Base-by-base conservation (phyloP, 2,888 invertebrate genomes). In the Coelopa pilipes region DNA sequence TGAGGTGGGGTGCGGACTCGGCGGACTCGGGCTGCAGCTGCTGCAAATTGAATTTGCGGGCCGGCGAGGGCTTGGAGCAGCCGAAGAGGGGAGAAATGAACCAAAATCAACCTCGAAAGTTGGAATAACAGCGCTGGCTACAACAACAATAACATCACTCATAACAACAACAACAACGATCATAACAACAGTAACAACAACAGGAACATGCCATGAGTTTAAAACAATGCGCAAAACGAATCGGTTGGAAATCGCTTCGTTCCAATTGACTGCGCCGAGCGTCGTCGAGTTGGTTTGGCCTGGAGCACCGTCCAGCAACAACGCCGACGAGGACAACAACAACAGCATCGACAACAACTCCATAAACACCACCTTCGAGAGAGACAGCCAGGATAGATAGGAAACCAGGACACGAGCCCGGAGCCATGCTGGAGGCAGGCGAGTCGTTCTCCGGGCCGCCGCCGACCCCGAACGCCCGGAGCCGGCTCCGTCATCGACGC, bases 191-290 rank as follows among this genome's bases (percentile, higher is more conserved):
- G 1, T 17, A n/a, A 34, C 13, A 49, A 80, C 79, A 79, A 78
- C 80, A 15, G n/a, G n/a, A n/a, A 46, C 46, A 46, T 1, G 15
- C 17, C 0, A 34, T 59, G 11, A 13, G 11, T 15, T 67, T 13
- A 59, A 53, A 34, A 59, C 59, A 45, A 49, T 60, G 55, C 69
- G 55, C 55, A 69, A 80, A 82, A 82, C 82, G 82, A 82, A 82
- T 83, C 79, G 82, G 79, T 81, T 79, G 50, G 79, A 81, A 84
- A 84, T 85, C 84, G 82, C 77, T 84, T 84, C 84, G 84, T 85
- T 84, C 83, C 85, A 84, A 83, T 83, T 84, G 85, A 85, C 82
- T 85, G 84, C 80, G 77, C 57, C 46, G 59, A 66, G 67, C 17
- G 55, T 17, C n/a, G 55, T 1, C 21, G 60, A 62, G 24, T 57